These are phyloP conservation scores for Leptinotarsa lineolata DNA, from an alignment of 1,140 invertebrate genomes.

Conservation along the genomic window DNA sequence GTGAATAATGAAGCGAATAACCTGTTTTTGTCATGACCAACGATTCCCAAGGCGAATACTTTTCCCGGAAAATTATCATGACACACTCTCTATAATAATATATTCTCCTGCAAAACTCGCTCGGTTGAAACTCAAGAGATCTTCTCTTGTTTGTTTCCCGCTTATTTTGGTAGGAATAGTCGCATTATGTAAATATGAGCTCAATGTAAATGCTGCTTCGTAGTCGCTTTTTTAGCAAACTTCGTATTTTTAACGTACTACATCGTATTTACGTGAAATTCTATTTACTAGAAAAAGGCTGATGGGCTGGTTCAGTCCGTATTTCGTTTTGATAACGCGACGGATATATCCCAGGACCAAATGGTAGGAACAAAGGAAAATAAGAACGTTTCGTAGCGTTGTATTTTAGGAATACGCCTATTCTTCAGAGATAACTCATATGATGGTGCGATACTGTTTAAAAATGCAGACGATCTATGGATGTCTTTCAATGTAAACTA, in stretches of 20 bases:
- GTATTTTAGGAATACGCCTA: no score
- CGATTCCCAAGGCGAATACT: no score
- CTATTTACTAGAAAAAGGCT: slow-evolving; percentile 10
- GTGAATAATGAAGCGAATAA: no score
- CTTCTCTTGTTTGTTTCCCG: slow-evolving; percentile 16
- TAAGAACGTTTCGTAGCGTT: no score
- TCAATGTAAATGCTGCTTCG: slow-evolving; percentile 22
- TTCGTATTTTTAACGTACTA: slow-evolving; percentile 20
- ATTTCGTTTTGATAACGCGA: neutral
- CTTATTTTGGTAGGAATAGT: slow-evolving; percentile 26
- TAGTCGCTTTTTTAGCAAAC: slow-evolving; percentile 20
- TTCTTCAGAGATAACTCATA: no score
- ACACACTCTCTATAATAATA: neutral
- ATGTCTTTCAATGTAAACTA: no score
- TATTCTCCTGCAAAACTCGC: neutral
- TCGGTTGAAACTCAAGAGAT: slow-evolving; percentile 14
- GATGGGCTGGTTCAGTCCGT: neutral
- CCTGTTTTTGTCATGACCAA: no score
- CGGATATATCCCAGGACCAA: no score
- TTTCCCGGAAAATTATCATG: neutral
- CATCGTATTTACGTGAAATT: slow-evolving; percentile 14
- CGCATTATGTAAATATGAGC: slow-evolving; percentile 28
- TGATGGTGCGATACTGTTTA: no score
- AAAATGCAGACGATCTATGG: no score
- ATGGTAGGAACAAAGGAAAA: no score